Conservation (phyloP, 2,797 vertebrate genomes). For the Anableps anableps region DNA sequence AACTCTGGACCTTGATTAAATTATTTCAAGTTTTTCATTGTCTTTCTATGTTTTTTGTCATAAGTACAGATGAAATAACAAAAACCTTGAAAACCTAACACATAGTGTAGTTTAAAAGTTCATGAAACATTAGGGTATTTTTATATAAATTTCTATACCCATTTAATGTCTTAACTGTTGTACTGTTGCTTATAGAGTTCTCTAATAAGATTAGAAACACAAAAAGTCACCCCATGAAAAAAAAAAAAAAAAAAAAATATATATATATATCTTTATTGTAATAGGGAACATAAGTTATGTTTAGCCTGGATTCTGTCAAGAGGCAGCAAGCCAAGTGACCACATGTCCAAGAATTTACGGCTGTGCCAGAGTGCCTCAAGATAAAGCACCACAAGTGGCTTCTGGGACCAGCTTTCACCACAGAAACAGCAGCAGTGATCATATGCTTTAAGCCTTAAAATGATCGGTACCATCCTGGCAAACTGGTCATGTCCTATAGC, state of each 20-base stretch:
- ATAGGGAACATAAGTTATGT: conserved; percentile 31
- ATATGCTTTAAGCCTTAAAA: neutral
- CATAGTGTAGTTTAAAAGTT: neutral
- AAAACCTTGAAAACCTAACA: neutral
- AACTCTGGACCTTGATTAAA: conserved; percentile 20
- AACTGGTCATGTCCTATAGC: neutral
- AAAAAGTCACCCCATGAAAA: conserved; percentile 5
- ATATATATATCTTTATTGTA: conserved; percentile 16
- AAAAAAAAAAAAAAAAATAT: too few relatives aligned
- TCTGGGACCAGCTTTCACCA: conserved; percentile 9
- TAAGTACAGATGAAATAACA: conserved; percentile 13
- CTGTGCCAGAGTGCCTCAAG: conserved; percentile 43
- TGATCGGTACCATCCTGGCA: neutral
- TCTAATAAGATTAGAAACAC: neutral
- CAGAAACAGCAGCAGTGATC: neutral
- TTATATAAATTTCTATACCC: neutral
- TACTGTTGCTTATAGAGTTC: neutral
- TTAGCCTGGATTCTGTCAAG: conserved; percentile 34
- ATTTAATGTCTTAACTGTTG: neutral
- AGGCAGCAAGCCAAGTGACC: conserved; percentile 39
- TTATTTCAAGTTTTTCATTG: conserved; percentile 23
- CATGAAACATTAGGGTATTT: neutral
- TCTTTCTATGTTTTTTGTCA: neutral
- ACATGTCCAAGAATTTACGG: conserved; percentile 12
- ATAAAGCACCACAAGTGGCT: conserved; percentile 16